Conservation (phyloP, 1,140 invertebrate species). For the Trichoplusia ni region DNA sequence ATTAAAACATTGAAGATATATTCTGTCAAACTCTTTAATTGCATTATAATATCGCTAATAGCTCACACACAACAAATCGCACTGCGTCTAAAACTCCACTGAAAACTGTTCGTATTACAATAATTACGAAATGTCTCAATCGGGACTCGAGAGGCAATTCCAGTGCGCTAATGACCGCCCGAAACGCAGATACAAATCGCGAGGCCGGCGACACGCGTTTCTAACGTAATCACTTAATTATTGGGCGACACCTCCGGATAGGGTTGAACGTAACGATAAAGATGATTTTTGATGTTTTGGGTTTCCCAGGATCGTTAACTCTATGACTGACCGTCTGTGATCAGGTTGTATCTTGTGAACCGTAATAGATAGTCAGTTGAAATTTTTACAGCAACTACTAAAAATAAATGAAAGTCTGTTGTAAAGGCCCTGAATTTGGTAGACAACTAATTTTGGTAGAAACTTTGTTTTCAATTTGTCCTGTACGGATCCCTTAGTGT, state of each 20-base stretch:
- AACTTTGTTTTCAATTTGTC: no score
- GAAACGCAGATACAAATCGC: conserved; percentile 72
- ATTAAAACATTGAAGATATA: no score
- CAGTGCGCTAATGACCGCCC: conserved; percentile 56
- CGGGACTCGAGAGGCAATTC: conserved; percentile 36
- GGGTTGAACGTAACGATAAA: conserved; percentile 45
- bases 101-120: conserved; percentile 20
- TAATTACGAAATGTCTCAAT: conserved; percentile 26
- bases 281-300: neutral
- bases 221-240: conserved; percentile 79
- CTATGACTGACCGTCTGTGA: no score
- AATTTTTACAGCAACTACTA: no score
- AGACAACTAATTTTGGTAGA: no score
- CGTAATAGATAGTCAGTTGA: no score
- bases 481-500: no score
- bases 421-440: no score
- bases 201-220: conserved; percentile 61
- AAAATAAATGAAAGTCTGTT: no score
- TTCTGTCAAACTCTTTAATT: no score
- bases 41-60: no score
- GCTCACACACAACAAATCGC: neutral
- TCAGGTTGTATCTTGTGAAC: no score
- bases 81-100: neutral
- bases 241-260: conserved; percentile 72
- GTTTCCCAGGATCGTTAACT: neutral